Conservation (phyloP, 2,888 invertebrate species). For the Apomyelois bistriatella region DNA sequence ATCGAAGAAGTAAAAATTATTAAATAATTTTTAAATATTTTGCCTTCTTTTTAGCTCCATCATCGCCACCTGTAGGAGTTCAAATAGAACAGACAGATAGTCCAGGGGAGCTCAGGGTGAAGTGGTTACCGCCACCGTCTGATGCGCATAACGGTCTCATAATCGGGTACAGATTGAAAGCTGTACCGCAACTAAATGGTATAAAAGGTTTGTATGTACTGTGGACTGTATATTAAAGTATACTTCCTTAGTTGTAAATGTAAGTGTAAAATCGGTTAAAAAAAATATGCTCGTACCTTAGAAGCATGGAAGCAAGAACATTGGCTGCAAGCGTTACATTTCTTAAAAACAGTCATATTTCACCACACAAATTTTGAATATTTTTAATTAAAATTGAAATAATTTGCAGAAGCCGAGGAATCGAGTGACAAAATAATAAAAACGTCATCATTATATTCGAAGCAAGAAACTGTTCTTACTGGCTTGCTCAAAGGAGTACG, state of each 20-base stretch:
- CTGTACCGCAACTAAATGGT: conserved; percentile 62
- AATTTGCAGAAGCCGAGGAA: conserved; percentile 55
- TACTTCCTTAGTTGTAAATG: too few relatives aligned
- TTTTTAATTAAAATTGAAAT: neutral
- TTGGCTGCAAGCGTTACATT: too few relatives aligned
- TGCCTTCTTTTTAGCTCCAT: conserved; percentile 46
- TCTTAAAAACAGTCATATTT: too few relatives aligned
- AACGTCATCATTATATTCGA: conserved; percentile 64
- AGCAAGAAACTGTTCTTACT: conserved; percentile 61
- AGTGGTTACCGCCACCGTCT: conserved; percentile 70
- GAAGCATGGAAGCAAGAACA: too few relatives aligned
- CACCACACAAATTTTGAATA: too few relatives aligned
- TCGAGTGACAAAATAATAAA: conserved; percentile 65
- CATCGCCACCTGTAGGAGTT: conserved; percentile 67
- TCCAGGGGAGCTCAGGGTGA: conserved; percentile 65
- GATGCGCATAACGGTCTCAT: conserved; percentile 70
- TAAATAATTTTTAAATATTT: neutral
- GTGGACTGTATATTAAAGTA: too few relatives aligned
- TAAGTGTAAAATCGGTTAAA: too few relatives aligned
- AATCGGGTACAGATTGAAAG: conserved; percentile 61
- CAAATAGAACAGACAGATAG: conserved; percentile 67
- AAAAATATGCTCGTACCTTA: too few relatives aligned
- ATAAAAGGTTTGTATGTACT: conserved; percentile 47
- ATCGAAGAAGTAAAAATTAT: neutral
- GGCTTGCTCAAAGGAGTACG: conserved; percentile 81